Percentiles rank a stretch among this genome's conserved stretches.
These are phyloP conservation scores for Achroia grisella DNA, from an alignment of 1,140 invertebrate species.

Conservation along the genomic window DNA sequence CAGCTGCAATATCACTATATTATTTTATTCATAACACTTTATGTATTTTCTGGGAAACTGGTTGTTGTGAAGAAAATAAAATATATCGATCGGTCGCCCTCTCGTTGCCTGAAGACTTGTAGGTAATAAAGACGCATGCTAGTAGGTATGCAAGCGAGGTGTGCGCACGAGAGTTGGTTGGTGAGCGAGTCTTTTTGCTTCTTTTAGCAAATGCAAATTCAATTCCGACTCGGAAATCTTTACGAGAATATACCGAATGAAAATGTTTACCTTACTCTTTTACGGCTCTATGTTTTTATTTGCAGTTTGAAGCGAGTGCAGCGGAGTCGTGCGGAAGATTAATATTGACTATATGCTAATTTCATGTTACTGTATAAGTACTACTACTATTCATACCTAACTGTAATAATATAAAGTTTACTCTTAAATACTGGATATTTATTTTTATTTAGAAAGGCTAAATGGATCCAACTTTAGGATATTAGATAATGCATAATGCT, in stretches of 20 bases:
- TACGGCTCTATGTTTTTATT: conserved; percentile 22
- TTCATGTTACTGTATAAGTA: conserved; percentile 3
- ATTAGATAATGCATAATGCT: conserved; percentile 24
- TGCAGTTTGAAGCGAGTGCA: conserved; percentile 7
- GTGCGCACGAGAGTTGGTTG: conserved; percentile 11
- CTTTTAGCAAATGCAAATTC: conserved; percentile 33
- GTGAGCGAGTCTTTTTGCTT: conserved; percentile 7
- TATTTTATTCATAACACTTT: conserved; percentile 16
- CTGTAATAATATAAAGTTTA: conserved; percentile 3
- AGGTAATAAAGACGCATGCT: conserved; percentile 24
- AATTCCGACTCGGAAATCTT: conserved; percentile 30
- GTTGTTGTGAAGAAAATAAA: conserved; percentile 17
- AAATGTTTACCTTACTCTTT: conserved; percentile 35
- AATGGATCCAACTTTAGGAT: conserved; percentile 8
- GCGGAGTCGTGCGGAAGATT: conserved; percentile 14
- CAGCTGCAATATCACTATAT: conserved; percentile 26
- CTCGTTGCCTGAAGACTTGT: conserved; percentile 10
- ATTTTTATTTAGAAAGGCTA: conserved; percentile 20
- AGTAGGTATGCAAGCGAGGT: conserved; percentile 19
- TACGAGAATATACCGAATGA: conserved; percentile 25
- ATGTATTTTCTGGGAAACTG: conserved; percentile 5
- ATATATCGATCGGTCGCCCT: conserved; percentile 3
- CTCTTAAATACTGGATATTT: conserved; percentile 17
- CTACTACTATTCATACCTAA: not conserved
- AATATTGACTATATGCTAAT: conserved; percentile 23